Evolutionary conservation across 2,888 invertebrate genomes (phyloP), one percentile per base, ranked within the genome.

Genomic region (Sthenelais limicola): DNA sequence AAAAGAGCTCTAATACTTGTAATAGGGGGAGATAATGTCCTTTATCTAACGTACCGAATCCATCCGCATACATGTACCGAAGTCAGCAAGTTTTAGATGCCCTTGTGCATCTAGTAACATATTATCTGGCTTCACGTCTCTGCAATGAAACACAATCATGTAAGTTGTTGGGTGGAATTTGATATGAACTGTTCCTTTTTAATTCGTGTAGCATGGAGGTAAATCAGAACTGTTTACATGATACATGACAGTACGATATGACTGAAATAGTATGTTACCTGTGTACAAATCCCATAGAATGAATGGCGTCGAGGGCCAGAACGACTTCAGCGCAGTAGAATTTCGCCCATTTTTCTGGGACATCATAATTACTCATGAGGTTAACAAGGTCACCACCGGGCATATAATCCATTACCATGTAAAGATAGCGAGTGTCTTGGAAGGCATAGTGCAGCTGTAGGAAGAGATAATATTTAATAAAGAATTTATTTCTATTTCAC

Each of bases 391-490:
- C 99, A 68, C 99, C 99, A 80, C 98, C 99, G 30, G 99, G 98
- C 98, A 99, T 99, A 86, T 98, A 99, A 88, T 99, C 99, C 99
- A 99, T 99, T 33, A 99, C 98, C 98, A 99, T 98, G 86, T 98
- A 99, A 33, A 99, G 91, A 90, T 95, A 96, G 88, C 95, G 96
- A 78, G 92, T 91, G 89, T 99, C 98, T 92, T 99, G 98, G 90
- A 99, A 99, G 74, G 99, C 98, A 90, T 95, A 99, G 89, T 99
- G 98, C 77, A 99, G 90, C 87, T 89, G 82, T 35, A 82, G 81
- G 18, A 47, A 21, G 18, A 4, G 30, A 30, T n/a, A n/a, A n/a
- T n/a, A n/a, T n/a, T n/a, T n/a, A n/a, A n/a, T n/a, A n/a, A n/a
- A n/a, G n/a, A n/a, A n/a, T n/a, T n/a, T n/a, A n/a, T n/a, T n/a